phyloP scores from a whole-genome alignment of 2,797 vertebrate species.

The Calcarius lapponicus region DNA sequence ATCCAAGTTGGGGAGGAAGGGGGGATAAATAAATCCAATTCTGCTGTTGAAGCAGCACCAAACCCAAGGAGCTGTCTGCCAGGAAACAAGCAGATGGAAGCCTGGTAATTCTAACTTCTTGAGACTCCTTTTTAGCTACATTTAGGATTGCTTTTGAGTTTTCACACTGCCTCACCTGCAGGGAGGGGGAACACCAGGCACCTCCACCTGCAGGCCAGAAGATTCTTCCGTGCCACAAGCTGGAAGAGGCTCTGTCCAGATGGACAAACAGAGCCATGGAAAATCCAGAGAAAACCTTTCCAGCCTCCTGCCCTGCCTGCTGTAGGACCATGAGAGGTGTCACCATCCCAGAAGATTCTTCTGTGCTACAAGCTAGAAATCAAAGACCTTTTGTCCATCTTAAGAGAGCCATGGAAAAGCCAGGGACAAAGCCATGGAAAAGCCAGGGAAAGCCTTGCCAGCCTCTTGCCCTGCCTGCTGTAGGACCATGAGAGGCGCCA shows the following conservation, averaged over 20 bases:
- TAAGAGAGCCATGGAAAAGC: rapidly evolving
- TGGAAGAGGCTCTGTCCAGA: neutral
- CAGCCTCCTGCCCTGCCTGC: neutral
- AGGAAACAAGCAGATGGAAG: neutral
- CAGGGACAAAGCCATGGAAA: neutral
- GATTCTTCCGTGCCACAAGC: neutral
- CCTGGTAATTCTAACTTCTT: neutral
- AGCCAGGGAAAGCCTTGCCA: neutral
- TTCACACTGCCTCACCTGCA: rapidly evolving
- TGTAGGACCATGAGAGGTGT: too few relatives aligned
- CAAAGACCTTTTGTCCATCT: neutral
- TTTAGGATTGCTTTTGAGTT: neutral
- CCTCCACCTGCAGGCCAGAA: neutral
- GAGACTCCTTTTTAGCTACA: neutral
- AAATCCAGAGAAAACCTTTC: neutral
- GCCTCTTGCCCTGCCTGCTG: neutral
- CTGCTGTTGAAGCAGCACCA: neutral
- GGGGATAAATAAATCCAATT: neutral
- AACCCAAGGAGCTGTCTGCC: neutral
- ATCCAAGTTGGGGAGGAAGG: neutral
- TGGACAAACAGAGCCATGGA: neutral
- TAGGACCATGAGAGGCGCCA: neutral
- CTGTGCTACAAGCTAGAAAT: neutral
- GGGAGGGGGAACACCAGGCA: neutral
- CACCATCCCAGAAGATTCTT: neutral